Evolutionary conservation across 2,888 invertebrate genomes (phyloP).

Genomic region (Diarsia brunnea): DNA sequence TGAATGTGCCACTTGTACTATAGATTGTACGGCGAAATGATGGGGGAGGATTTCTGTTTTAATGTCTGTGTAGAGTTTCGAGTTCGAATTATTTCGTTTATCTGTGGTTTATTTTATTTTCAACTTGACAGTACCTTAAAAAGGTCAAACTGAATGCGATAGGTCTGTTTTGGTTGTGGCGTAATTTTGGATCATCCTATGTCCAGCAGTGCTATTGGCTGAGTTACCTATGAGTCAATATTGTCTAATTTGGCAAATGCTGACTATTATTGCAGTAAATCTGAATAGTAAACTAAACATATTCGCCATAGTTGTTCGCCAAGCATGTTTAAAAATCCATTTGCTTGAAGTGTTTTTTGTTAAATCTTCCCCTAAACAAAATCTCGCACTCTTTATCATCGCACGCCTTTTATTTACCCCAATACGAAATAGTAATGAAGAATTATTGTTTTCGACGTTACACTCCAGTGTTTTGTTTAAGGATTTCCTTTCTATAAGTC

Average conservation of each 20-base stretch:
- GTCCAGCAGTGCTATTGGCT: background rate
- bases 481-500: constrained; percentile 88
- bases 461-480: constrained; percentile 86
- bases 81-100: background rate
- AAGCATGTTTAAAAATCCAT: background rate
- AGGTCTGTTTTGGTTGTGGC: background rate
- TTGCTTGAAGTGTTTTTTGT: background rate
- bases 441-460: constrained; percentile 89
- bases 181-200: background rate
- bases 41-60: constrained; percentile 54
- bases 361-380: background rate
- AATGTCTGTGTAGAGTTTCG: background rate
- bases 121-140: no score
- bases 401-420: constrained; percentile 71
- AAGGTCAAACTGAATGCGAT: background rate
- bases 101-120: background rate
- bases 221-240: background rate
- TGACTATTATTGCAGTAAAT: background rate
- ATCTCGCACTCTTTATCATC: constrained; percentile 66
- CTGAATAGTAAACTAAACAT: no score
- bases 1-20: constrained; percentile 74
- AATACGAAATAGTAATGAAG: constrained; percentile 83
- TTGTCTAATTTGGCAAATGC: no score
- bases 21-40: constrained; percentile 53
- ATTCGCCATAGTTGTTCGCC: background rate